Evolutionary conservation across 2,113 vertebrate species (phyloP).

Genomic region (Chaenocephalus aceratus): DNA sequence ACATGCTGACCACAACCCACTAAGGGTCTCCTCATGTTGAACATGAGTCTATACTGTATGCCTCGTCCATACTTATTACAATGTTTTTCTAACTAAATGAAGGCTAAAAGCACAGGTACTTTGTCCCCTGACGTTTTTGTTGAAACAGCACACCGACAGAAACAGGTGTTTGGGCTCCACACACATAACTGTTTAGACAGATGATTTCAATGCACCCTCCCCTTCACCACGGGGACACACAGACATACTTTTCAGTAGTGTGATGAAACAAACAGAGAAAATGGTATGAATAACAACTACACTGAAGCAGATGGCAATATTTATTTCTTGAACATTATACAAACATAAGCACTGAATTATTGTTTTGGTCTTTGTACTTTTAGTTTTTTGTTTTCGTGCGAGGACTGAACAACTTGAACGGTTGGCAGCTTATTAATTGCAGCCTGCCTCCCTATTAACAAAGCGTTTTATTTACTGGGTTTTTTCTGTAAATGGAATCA

Average conservation of each 20-base stretch:
- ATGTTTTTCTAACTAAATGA: neutral
- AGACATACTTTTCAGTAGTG: slow-evolving; percentile 7
- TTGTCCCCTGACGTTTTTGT: slow-evolving; percentile 30
- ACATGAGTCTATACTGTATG: neutral
- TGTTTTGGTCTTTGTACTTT: neutral
- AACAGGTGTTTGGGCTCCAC: slow-evolving; percentile 70
- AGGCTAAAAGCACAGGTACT: slow-evolving; percentile 30
- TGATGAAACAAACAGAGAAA: slow-evolving; percentile 43
- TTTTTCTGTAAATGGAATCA: neutral
- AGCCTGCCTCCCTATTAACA: neutral
- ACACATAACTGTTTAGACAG: slow-evolving; percentile 70
- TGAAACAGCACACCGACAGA: slow-evolving; percentile 35
- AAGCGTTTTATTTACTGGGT: neutral
- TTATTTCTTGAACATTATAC: slow-evolving; percentile 13
- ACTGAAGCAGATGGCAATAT: slow-evolving; percentile 40
- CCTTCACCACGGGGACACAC: slow-evolving; percentile 25
- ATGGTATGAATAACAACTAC: slow-evolving; percentile 13
- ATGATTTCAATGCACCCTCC: slow-evolving; percentile 52
- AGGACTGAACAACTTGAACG: neutral
- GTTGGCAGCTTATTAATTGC: neutral
- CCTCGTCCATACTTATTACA: neutral
- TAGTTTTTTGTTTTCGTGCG: neutral
- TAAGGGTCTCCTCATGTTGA: neutral
- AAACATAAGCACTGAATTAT: neutral
- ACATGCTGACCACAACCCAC: neutral